Base-by-base conservation (phyloP, 2,888 invertebrate species). In the Leistus spinibarbis region DNA sequence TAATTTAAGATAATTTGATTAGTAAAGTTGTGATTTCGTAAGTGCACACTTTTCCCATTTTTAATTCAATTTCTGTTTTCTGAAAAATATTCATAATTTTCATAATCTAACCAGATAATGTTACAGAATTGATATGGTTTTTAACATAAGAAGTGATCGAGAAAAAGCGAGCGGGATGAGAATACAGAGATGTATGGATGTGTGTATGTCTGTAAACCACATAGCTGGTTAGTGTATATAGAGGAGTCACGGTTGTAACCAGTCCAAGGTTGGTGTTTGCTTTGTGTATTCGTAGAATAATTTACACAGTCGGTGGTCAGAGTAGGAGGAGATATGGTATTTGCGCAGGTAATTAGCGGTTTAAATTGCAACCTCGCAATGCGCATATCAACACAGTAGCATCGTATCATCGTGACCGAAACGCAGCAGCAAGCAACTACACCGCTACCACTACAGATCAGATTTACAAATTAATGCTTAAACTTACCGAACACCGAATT, bases 271-370 rank as follows among this genome's bases (percentile, higher is more conserved):
- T 60, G 20, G 22, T 60, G 60, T 60, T 60, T 20, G 17, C 57
- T 24, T 69, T 54, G 68, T 54, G 64, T 68, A 23, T 75, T 76
- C 76, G 57, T 54, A 67, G 71, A 76, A 76, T 76, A 76, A 71
- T 62, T 67, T 67, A 69, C 76, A 71, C 54, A 53, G 54, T 22
- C 60, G 20, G 60, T 17, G 60, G 60, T 60, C 60, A 60, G 60
- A 22, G 17, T 17, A 66, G 23, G 54, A 71, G 76, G 71, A 76
- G 71, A 76, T 76, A 76, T 76, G 71, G 76, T 76, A 64, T 76
- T 73, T 76, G 77, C 76, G 72, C 75, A 76, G 70, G 72, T 76
- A 77, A 77, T 77, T 77, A 77, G 77, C 76, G 76, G 69, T 60
- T 69, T 60, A 22, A 19, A 60, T 60, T 60, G 60, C 60, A 60